Conservation (phyloP, 2,888 invertebrate species). For the Lepidocyrtinus sp. region DNA sequence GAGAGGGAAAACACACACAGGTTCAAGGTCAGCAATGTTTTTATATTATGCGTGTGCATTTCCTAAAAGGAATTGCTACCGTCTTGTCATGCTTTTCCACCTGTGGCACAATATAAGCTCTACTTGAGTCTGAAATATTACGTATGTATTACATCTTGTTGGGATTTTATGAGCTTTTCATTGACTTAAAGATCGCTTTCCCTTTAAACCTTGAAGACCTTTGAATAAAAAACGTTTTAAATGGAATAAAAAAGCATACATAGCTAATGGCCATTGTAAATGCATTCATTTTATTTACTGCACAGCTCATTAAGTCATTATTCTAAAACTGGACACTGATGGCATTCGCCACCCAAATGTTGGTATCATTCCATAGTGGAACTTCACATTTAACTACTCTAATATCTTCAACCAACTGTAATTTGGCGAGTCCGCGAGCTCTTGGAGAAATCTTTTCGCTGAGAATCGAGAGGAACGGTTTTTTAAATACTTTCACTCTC, state of each 20-base stretch:
- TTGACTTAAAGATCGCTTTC: constrained; percentile 22
- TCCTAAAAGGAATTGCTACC: neutral
- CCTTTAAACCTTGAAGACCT: constrained; percentile 36
- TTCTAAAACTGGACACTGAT: neutral
- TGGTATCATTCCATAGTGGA: constrained; percentile 31
- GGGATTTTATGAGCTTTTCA: constrained; percentile 3
- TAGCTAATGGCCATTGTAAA: neutral
- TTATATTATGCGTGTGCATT: neutral
- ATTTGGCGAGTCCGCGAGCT: neutral
- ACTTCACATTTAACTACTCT: constrained; percentile 22
- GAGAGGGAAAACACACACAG: neutral
- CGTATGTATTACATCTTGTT: neutral
- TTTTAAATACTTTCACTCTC: neutral
- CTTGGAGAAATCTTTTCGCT: too few relatives aligned
- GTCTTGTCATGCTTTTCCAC: neutral
- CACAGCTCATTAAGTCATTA: neutral
- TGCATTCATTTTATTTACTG: neutral
- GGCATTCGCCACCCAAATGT: neutral
- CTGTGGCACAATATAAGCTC: neutral
- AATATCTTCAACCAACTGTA: constrained; percentile 13
- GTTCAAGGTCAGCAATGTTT: constrained; percentile 29
- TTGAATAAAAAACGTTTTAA: neutral
- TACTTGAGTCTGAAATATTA: neutral
- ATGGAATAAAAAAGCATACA: neutral
- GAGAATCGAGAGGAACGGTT: constrained; percentile 11